phyloP scores from a whole-genome alignment of 1,140 invertebrate species.

The Penaeus vannamei region DNA sequence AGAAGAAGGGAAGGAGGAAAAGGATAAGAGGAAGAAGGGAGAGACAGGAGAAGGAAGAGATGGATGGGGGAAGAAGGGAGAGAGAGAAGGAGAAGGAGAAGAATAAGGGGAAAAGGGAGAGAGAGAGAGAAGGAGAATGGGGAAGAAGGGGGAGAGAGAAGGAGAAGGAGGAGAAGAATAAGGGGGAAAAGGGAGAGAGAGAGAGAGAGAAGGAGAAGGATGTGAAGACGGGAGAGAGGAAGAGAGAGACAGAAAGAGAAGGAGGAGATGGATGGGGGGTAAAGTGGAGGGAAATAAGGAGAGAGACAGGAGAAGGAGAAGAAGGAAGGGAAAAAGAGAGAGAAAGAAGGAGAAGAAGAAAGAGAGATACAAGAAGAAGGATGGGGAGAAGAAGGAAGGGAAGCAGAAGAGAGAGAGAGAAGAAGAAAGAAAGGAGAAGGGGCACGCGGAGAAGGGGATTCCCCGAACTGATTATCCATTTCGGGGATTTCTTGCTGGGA shows the following conservation, averaged over 20 bases:
- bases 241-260: background rate
- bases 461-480: no score
- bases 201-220: background rate
- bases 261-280: background rate
- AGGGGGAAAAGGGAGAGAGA: background rate
- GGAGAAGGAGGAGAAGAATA: background rate
- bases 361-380: background rate
- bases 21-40: no score
- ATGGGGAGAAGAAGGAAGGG: background rate
- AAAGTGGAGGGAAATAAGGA: background rate
- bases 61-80: background rate
- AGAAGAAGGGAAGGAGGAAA: background rate
- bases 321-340: background rate
- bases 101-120: background rate
- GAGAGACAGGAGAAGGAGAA: background rate
- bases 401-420: no score
- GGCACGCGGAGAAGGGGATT: no score
- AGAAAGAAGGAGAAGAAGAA: background rate
- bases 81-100: background rate
- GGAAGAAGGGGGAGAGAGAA: background rate
- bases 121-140: background rate
- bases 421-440: no score
- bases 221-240: background rate
- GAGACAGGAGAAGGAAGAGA: no score
- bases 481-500: no score